Evolutionary conservation across 2,113 vertebrate genomes (phyloP), one percentile per base, ranked within the genome.

Genomic region (Notiomystis cincta): DNA sequence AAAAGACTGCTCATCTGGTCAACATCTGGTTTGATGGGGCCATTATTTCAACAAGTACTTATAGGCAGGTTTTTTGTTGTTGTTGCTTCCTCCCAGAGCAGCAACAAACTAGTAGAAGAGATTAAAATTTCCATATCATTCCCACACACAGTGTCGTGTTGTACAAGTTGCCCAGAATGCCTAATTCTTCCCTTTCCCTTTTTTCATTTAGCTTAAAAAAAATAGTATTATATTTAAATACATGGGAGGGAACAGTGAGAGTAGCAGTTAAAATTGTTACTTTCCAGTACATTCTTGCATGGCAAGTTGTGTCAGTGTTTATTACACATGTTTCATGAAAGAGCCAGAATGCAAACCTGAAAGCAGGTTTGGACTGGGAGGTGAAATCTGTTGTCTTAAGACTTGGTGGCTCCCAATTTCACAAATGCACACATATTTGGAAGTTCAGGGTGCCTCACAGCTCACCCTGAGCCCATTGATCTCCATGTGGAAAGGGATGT

Each of bases 71-170:
- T 94, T 93, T 88, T 75, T 83, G 86, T 80, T 90, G 73, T 75
- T 89, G 71, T 81, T 94, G 37, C 60, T 96, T 95, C 92, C 85
- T 96, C 95, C 93, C 95, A 96, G 69, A 92, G 60, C 90, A 94
- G 92, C 85, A 92, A 90, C 90, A 96, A 96, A 84, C 64, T 83
- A 81, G 53, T 61, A 91, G 71, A 58, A 84, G 38, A 86, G 62
- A 93, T 88, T 90, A 88, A 92, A 91, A 96, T 94, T 93, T 93
- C 93, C 14, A 2, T 62, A 77, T 95, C 50, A 48, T 88, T 89
- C 81, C 18, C 81, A 72, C 77, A 83, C 81, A 87, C 48, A 61
- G 9, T 81, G 67, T 47, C 12, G 0, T 75, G 47, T 7, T 53
- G 37, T 85, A 80, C 27, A 77, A 72, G 23, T 82, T 85, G 35